These are phyloP conservation scores for Morone chrysops DNA, from an alignment of 2,113 vertebrate species.

Conservation along the genomic window DNA sequence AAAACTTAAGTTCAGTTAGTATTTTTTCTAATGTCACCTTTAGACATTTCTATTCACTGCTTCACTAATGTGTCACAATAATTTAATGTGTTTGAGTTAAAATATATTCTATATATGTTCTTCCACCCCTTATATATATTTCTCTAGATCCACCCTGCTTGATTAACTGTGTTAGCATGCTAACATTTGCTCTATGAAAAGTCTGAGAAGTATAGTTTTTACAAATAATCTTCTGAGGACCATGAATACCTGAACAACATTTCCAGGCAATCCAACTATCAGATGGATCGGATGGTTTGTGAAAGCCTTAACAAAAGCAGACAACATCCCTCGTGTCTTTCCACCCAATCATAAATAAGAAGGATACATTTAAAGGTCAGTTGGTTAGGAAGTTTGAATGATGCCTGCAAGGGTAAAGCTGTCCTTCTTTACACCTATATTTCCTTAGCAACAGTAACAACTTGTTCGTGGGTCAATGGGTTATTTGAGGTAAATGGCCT, in stretches of 20 bases:
- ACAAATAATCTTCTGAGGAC: background rate
- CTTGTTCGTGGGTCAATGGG: slow-evolving; percentile 17
- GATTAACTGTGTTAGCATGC: too few species aligned
- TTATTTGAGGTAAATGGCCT: slow-evolving; percentile 35
- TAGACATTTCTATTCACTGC: too few species aligned
- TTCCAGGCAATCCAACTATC: background rate
- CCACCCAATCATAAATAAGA: slow-evolving; percentile 11
- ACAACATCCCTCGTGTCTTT: background rate
- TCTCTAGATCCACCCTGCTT: too few species aligned
- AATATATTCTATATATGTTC: too few species aligned
- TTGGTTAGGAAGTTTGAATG: slow-evolving; percentile 6
- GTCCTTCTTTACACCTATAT: background rate
- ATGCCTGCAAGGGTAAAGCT: slow-evolving; percentile 10
- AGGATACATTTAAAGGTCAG: slow-evolving; percentile 8
- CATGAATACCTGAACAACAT: background rate
- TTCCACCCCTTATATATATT: too few species aligned
- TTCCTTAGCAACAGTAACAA: slow-evolving; percentile 14
- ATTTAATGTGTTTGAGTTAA: too few species aligned
- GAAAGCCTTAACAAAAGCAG: background rate
- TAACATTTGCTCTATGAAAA: background rate
- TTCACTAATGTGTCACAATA: too few species aligned
- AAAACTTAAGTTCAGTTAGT: too few species aligned
- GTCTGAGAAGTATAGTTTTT: too few species aligned
- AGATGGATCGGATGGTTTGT: background rate
- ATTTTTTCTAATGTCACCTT: too few species aligned